Conservation (phyloP, 2,888 invertebrate genomes). For the Lepidonotus clava region DNA sequence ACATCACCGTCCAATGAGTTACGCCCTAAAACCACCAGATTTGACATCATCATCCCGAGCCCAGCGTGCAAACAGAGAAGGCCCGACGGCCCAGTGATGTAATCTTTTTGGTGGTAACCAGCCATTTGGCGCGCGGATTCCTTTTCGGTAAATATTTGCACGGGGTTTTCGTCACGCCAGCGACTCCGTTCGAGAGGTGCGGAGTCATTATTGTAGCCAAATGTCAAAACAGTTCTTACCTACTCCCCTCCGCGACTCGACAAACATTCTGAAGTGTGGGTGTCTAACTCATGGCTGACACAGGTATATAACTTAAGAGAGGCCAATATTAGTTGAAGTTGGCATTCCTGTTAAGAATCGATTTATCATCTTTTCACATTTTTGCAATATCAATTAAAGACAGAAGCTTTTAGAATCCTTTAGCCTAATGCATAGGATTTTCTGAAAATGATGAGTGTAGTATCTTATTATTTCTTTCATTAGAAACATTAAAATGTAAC, state of each 20-base stretch:
- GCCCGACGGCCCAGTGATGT: background rate
- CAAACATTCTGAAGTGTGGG: background rate
- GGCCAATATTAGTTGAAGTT: too few relatives aligned
- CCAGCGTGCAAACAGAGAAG: background rate
- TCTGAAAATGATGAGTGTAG: too few relatives aligned
- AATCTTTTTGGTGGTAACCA: background rate
- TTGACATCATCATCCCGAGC: constrained; percentile 9
- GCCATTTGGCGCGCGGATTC: constrained; percentile 11
- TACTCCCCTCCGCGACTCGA: background rate
- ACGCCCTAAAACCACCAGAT: constrained; percentile 18
- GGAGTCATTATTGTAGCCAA: constrained; percentile 27
- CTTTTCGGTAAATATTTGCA: constrained; percentile 12
- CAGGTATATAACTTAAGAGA: too few relatives aligned
- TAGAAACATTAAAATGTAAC: too few relatives aligned
- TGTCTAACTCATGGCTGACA: too few relatives aligned
- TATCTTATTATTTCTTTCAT: too few relatives aligned
- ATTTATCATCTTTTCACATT: too few relatives aligned
- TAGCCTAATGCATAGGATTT: too few relatives aligned
- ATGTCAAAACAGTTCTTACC: constrained; percentile 9
- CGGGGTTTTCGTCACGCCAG: background rate
- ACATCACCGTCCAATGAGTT: background rate
- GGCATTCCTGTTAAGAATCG: too few relatives aligned
- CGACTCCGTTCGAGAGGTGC: background rate
- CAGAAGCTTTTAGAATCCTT: too few relatives aligned
- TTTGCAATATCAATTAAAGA: too few relatives aligned